Evolutionary conservation across 2,888 invertebrate species (phyloP), one percentile per base, ranked within the genome.

Genomic region (Plagiodera versicolora): DNA sequence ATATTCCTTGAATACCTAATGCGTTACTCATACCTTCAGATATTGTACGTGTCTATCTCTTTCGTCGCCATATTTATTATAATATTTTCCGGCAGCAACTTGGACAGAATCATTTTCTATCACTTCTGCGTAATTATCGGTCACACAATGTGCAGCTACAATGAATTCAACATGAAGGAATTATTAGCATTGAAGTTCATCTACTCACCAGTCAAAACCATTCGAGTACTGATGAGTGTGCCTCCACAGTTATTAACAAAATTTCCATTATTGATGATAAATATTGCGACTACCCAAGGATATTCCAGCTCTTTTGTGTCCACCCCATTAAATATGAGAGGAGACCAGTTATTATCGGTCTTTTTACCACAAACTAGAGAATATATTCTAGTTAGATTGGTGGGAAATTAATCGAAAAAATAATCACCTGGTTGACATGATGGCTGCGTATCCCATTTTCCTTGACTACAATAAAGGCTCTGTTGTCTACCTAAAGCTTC

Each of bases 101-200:
- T 53, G 19, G 17, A 54, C 58, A 1, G 30, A 24, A 28, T 61
- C 52, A 10, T 45, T 47, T n/a, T 45, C 16, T 1, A 58, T 16
- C 17, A 51, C 28, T 16, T 65, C 39, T 16, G 60, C 63, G 30
- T 58, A 51, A 18, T 32, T 51, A 45, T 65, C 54, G 35, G 63
- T 55, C 1, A 63, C 58, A 30, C 65, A 65, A 48, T 65, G 65
- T 9, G 65, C 65, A 57, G 65, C 65, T 65, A 47, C 18, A 59
- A 48, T 8, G 4, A 55, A 28, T 11, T 30, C 9, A 32, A 9
- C 10, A 8, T 24, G 6, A 6, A 24, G 24, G 6, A 5, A 24
- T n/a, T n/a, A n/a, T n/a, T 24, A 24, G 3, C 24, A 24, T 24
- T 6, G 6, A 24, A 24, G 24, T 24, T 24, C 24, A 24, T 17